Conservation (phyloP, 1,140 invertebrate genomes). For the Hypsibius dujardini region DNA sequence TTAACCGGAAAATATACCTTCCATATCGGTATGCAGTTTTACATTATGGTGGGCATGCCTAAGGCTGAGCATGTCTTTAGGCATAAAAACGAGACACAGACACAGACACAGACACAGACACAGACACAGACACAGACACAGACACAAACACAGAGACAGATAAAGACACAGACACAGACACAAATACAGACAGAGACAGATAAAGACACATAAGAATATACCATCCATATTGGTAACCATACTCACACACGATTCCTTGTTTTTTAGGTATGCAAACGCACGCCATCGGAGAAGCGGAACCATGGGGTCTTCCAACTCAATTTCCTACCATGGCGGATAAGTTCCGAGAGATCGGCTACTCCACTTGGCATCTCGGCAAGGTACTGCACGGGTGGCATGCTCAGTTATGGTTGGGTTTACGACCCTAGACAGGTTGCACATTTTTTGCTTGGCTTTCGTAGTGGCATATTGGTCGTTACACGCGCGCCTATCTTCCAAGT, state of each 20-base stretch:
- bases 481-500: not conserved
- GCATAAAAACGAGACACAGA: no score
- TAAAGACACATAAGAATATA: no score
- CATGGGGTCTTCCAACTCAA: constrained; percentile 17
- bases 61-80: no score
- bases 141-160: no score
- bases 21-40: not conserved
- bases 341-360: not conserved
- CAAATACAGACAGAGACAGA: no score
- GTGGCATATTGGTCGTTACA: constrained; percentile 19
- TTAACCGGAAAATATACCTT: constrained; percentile 20
- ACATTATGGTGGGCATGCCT: no score
- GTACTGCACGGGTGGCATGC: not conserved
- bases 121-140: no score
- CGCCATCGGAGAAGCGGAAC: not conserved
- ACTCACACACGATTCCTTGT: no score
- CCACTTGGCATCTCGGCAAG: not conserved
- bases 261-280: constrained; percentile 35
- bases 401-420: not conserved
- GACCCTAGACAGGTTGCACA: not conserved
- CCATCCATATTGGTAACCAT: no score
- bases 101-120: no score
- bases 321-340: constrained; percentile 14
- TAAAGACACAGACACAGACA: no score
- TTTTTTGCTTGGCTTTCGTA: constrained; percentile 47